Conservation (phyloP, 2,113 vertebrate genomes). For the Callionymus lyra region DNA sequence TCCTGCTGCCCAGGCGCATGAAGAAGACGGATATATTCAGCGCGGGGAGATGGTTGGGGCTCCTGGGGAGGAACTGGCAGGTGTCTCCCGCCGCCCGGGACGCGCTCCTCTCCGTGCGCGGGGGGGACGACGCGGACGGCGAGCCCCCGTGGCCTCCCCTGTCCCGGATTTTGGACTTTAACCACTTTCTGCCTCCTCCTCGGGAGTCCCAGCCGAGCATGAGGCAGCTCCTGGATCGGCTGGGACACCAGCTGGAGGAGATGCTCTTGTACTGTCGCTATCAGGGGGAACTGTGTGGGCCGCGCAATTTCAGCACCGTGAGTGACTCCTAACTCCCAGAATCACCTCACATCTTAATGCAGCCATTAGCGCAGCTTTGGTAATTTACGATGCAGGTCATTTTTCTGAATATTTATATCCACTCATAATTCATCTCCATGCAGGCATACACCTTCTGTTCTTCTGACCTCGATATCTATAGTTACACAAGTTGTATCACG, state of each 20-base stretch:
- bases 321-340: constrained; percentile 49
- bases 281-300: constrained; percentile 70
- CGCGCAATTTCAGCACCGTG: constrained; percentile 76
- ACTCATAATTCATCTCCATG: no score
- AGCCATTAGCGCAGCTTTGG: no score
- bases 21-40: constrained; percentile 73
- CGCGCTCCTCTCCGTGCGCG: constrained; percentile 44
- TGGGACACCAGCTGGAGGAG: constrained; percentile 77
- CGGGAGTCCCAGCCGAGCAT: constrained; percentile 67
- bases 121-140: constrained; percentile 12
- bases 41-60: constrained; percentile 71
- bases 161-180: constrained; percentile 71
- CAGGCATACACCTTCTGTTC: no score
- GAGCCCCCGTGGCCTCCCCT: constrained; percentile 66
- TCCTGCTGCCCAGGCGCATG: constrained; percentile 69
- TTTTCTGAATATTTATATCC: no score
- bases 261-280: constrained; percentile 74
- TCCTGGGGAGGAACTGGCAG: constrained; percentile 68
- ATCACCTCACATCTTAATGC: neutral
- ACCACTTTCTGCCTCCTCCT: constrained; percentile 73
- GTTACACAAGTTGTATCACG: no score
- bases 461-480: no score
- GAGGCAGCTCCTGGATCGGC: constrained; percentile 66
- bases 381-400: no score
- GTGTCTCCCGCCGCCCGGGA: constrained; percentile 58